Evolutionary conservation across 2,113 vertebrate species (phyloP), one percentile per base, ranked within the genome.

Genomic region (Thalassarche chlororhynchos): DNA sequence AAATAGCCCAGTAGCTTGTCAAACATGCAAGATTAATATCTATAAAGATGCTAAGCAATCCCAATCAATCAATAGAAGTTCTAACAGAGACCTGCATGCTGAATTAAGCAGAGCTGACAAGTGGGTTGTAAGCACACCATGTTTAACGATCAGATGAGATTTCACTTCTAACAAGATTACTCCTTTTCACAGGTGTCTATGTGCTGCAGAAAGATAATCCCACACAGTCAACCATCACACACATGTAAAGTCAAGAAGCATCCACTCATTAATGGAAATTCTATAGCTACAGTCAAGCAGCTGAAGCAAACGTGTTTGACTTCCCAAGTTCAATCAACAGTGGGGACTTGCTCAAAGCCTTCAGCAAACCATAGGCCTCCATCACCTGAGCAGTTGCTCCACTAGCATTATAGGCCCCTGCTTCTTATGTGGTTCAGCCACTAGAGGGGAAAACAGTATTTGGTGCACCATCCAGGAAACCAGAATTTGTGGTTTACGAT

Each of bases 81-180:
- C 76, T 79, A 90, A 87, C 92, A 93, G 82, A 70, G 82, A 64
- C 83, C 77, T 69, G 58, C 70, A 28, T 12, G 69, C 93, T 87
- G 95, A 93, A 97, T 93, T 91, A 95, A 94, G 75, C 95, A 71
- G 55, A 60, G 77, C 86, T 90, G 91, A 84, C 80, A 88, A 40
- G 86, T 3, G 51, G 46, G 62, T 52, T 96, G 81, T 93, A 85
- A 95, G 86, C 90, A 28, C 44, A 36, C 71, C 31, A 2, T 74
- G 78, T 92, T 92, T 93, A 96, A 96, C 4, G 13, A 96, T 91
- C 87, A 86, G 80, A 89, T 44, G 81, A 95, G 71, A 47, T 61
- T 54, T 60, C 40, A 24, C 77, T 66, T 76, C 90, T 91, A 93
- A 93, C 31, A 23, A 84, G 87, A 81, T 83, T 32, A 76, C 57